A percentile compares a stretch with the other conserved stretches of the same genome.
These are phyloP conservation scores for Xanthia togata DNA, from an alignment of 2,888 invertebrate genomes.

Conservation along the genomic window DNA sequence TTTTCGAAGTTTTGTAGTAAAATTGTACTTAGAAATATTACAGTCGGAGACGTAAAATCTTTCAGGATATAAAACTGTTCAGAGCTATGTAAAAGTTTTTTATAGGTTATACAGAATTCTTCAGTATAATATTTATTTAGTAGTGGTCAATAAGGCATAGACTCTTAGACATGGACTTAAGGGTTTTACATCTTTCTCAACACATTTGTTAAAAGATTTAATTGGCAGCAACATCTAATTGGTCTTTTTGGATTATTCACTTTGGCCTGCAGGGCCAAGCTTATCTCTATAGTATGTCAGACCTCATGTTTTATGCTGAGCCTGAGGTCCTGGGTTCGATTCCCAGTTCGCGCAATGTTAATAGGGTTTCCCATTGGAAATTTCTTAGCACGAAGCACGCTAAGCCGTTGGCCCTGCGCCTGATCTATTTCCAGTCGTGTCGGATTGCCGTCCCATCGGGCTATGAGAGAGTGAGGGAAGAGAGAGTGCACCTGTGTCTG, in stretches of 20 bases:
- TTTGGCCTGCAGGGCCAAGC: not conserved
- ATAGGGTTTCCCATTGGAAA: no score
- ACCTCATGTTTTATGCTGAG: no score
- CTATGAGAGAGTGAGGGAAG: no score
- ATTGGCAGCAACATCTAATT: not conserved
- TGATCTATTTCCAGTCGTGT: no score
- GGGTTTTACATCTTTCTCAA: not conserved
- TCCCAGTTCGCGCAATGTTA: no score
- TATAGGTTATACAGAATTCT: conserved; percentile 1
- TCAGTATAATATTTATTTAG: conserved; percentile 10
- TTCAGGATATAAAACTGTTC: conserved; percentile 7
- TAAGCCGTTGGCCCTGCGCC: no score
- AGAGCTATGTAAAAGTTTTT: not conserved
- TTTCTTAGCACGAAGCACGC: no score
- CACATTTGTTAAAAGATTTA: not conserved
- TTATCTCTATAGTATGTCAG: no score
- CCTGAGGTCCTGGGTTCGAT: no score
- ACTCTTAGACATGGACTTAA: not conserved
- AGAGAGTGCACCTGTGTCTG: no score
- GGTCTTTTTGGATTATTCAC: not conserved
- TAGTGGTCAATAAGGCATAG: not conserved
- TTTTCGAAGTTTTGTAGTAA: conserved; percentile 47
- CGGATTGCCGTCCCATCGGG: no score
- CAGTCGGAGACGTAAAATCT: conserved; percentile 28
- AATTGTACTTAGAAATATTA: conserved; percentile 38